These are phyloP conservation scores for Osmoderma eremita DNA, from an alignment of 2,888 invertebrate species.

Conservation along the genomic window DNA sequence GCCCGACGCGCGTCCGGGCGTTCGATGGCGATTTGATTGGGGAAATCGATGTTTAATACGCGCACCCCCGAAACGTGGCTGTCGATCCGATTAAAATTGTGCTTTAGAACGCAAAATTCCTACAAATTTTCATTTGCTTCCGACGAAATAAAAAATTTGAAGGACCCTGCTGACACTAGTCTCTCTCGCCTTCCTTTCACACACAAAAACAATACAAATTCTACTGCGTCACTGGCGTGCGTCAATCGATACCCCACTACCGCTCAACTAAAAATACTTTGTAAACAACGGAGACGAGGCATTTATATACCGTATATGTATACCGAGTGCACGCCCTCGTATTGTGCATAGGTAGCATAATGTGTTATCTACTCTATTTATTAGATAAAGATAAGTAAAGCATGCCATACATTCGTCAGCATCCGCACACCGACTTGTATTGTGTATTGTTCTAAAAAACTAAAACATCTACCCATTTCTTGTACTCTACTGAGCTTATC, in stretches of 20 bases:
- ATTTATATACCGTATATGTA: background rate
- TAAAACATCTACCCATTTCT: too few species aligned
- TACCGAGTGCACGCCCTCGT: too few species aligned
- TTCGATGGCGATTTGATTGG: background rate
- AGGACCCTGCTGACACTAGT: constrained; percentile 41
- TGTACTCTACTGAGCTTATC: too few species aligned
- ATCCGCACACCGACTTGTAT: too few species aligned
- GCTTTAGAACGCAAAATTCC: constrained; percentile 59
- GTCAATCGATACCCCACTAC: constrained; percentile 45
- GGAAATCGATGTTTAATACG: too few species aligned
- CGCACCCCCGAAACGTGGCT: too few species aligned
- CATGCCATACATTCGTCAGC: too few species aligned
- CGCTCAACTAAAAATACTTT: constrained; percentile 27
- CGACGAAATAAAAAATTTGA: constrained; percentile 40
- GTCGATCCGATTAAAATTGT: too few species aligned
- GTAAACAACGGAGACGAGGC: constrained; percentile 23
- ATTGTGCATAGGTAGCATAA: too few species aligned
- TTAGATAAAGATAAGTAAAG: too few species aligned
- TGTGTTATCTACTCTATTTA: too few species aligned
- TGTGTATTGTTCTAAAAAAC: too few species aligned
- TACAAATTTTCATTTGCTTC: constrained; percentile 43
- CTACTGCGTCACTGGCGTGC: constrained; percentile 46
- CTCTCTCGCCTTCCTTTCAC: constrained; percentile 39
- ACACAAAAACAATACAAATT: constrained; percentile 39
- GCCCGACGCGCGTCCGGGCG: constrained; percentile 44